Conservation (phyloP, 1,140 invertebrate species). For the Atta colombica region DNA sequence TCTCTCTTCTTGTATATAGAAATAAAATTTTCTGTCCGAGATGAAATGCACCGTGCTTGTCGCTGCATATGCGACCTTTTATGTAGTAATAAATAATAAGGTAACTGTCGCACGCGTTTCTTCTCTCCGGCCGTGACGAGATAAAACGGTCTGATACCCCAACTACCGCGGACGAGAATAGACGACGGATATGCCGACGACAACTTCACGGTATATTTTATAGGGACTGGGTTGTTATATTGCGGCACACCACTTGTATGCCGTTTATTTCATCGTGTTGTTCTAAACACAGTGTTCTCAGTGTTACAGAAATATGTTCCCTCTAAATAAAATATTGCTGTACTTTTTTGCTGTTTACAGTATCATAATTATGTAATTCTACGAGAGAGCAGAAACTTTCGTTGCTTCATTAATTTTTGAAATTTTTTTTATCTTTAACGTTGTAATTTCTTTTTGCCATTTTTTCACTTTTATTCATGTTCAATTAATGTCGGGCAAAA, state of each 20-base stretch:
- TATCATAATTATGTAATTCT: slow-evolving; percentile 3
- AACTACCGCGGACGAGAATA: slow-evolving; percentile 29
- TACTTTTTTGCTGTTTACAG: background rate
- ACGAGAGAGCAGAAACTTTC: background rate
- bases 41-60: background rate
- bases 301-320: background rate
- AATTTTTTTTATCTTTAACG: background rate
- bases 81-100: slow-evolving; percentile 56
- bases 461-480: background rate
- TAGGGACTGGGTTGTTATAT: background rate
- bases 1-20: background rate
- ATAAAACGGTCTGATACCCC: slow-evolving; percentile 35
- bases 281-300: slow-evolving; percentile 14
- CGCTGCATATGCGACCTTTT: slow-evolving; percentile 27
- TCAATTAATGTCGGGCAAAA: background rate
- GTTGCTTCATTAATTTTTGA: background rate
- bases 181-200: slow-evolving; percentile 38
- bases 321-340: slow-evolving; percentile 2
- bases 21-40: slow-evolving; percentile 25
- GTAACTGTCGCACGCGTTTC: slow-evolving; percentile 28
- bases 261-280: slow-evolving; percentile 31
- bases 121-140: slow-evolving; percentile 18
- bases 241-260: background rate
- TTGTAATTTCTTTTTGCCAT: background rate
- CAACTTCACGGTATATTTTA: slow-evolving; percentile 52